Evolutionary conservation across 2,797 vertebrate species (phyloP).

Genomic region (Sylvilagus floridanus): DNA sequence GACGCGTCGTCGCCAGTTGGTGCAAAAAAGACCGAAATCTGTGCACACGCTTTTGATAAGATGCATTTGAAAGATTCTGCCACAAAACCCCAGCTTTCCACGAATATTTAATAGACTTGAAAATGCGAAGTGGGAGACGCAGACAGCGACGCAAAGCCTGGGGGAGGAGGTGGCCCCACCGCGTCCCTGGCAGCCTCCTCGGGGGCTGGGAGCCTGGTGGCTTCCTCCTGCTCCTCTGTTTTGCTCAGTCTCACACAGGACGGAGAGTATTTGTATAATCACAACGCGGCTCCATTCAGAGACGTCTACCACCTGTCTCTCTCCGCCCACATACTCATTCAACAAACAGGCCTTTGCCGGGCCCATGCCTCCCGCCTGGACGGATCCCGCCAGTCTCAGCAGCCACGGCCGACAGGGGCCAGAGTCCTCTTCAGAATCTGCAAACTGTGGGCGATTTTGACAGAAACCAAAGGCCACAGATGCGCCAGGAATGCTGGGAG

Average conservation of each 20-base stretch:
- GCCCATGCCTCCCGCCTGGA: rapidly evolving
- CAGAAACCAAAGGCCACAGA: neutral
- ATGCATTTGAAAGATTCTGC: neutral
- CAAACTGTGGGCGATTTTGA: neutral
- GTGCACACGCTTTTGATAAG: no score
- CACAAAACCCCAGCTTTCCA: constrained; percentile 3
- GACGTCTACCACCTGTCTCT: no score
- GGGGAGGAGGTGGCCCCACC: neutral
- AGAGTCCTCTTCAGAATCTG: neutral
- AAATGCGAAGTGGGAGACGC: neutral
- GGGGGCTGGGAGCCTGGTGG: neutral
- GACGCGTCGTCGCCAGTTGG: no score
- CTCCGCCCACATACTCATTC: rapidly evolving
- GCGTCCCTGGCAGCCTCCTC: neutral
- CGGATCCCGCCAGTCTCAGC: rapidly evolving
- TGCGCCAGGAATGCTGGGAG: rapidly evolving
- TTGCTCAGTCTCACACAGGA: neutral
- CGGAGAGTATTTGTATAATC: neutral
- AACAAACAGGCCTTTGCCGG: rapidly evolving
- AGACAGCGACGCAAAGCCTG: neutral
- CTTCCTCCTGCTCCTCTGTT: neutral
- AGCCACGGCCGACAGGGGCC: no score
- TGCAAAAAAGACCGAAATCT: no score
- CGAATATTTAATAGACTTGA: constrained; percentile 47
- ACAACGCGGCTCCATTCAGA: neutral